Evolutionary conservation across 2,888 invertebrate species (phyloP).

Genomic region (Oscheius onirici): DNA sequence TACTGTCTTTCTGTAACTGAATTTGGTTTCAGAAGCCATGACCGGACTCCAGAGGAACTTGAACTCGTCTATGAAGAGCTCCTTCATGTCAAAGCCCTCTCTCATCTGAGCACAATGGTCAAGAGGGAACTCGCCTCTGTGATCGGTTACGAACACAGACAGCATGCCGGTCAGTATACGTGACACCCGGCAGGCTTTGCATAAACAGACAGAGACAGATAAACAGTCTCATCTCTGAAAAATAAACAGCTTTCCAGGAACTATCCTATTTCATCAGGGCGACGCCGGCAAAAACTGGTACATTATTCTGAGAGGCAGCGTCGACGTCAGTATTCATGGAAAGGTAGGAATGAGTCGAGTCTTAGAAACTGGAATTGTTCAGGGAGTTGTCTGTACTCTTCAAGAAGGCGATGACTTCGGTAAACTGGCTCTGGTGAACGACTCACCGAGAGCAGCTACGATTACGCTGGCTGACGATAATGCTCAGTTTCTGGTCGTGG

Average conservation of each 20-base stretch:
- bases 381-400: slow-evolving; percentile 83
- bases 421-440: slow-evolving; percentile 85
- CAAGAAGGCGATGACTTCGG: slow-evolving; percentile 89
- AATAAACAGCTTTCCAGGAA: slow-evolving; percentile 74
- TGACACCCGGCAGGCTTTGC: background rate
- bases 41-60: slow-evolving; percentile 82
- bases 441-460: slow-evolving; percentile 85
- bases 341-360: slow-evolving; percentile 74
- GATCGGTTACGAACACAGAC: slow-evolving; percentile 84
- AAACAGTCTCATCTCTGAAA: background rate
- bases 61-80: slow-evolving; percentile 86
- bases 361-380: slow-evolving; percentile 32
- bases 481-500: slow-evolving; percentile 84
- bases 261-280: slow-evolving; percentile 78
- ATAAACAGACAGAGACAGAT: slow-evolving; percentile 6
- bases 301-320: slow-evolving; percentile 84
- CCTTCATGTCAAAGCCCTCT: slow-evolving; percentile 83
- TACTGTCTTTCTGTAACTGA: background rate
- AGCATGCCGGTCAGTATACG: slow-evolving; percentile 80
- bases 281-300: slow-evolving; percentile 87
- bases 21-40: slow-evolving; percentile 78
- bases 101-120: slow-evolving; percentile 80
- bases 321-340: slow-evolving; percentile 85
- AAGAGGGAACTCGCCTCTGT: slow-evolving; percentile 80
- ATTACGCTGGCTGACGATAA: slow-evolving; percentile 84